Conservation (phyloP, 2,113 vertebrate species). For the Clinocottus analis region DNA sequence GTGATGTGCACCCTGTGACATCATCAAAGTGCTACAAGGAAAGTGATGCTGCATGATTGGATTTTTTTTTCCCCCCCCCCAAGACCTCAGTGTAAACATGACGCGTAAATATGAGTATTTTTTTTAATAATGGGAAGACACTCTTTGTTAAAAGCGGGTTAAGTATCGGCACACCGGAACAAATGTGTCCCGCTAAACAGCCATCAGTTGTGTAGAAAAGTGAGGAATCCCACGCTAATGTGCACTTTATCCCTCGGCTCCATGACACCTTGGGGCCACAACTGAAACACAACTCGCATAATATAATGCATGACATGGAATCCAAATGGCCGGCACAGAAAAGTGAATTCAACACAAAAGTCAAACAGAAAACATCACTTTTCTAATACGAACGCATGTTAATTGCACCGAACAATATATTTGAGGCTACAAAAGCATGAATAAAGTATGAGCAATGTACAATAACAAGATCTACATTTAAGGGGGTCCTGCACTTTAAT, state of each 20-base stretch:
- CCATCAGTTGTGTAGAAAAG: conserved; percentile 7
- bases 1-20: conserved; percentile 8
- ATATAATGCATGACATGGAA: conserved; percentile 48
- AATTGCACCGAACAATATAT: conserved; percentile 60
- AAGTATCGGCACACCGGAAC: not conserved
- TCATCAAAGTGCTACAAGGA: conserved; percentile 25
- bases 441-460: conserved; percentile 72
- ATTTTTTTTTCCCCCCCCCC: not conserved
- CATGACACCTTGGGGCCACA: conserved; percentile 23
- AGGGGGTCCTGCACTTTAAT: conserved; percentile 52
- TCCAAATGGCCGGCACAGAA: conserved; percentile 25
- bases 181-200: conserved; percentile 1
- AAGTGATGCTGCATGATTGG: conserved; percentile 2
- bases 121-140: conserved; percentile 1
- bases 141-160: not conserved
- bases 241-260: conserved; percentile 22
- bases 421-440: conserved; percentile 54
- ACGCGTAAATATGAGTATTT: not conserved
- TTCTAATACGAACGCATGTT: conserved; percentile 43
- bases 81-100: conserved; percentile 22
- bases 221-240: conserved; percentile 1
- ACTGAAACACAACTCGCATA: conserved; percentile 36
- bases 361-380: conserved; percentile 55
- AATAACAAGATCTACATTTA: conserved; percentile 69
- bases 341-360: conserved; percentile 39